A percentile compares a stretch with the other conserved stretches of the same genome.
Conservation (phyloP, 2,113 vertebrate species). For the Podiceps cristatus region DNA sequence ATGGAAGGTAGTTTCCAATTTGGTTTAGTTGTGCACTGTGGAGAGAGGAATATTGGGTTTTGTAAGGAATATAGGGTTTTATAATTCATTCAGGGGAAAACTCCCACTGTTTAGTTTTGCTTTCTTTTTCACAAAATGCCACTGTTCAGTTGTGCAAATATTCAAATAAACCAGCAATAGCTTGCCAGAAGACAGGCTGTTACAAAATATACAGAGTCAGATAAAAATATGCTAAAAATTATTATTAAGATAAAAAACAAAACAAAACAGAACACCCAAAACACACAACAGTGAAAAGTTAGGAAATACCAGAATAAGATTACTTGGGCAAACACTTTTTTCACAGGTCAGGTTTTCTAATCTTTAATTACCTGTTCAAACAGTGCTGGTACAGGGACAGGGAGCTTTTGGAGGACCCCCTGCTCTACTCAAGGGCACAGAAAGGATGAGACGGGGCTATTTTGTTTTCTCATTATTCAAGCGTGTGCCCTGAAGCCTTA, state of each 20-base stretch:
- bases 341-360: background rate
- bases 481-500: background rate
- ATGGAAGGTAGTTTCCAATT: background rate
- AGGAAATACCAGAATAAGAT: background rate
- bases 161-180: background rate
- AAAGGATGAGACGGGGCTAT: background rate
- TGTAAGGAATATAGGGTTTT: background rate
- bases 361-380: background rate
- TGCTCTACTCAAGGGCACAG: background rate
- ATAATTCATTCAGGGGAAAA: background rate
- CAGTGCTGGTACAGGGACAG: background rate
- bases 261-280: too few species aligned
- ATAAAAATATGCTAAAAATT: background rate
- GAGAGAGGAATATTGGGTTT: background rate
- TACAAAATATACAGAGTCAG: background rate
- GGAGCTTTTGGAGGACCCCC: background rate
- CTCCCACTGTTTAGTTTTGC: accelerated
- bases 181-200: background rate
- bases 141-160: background rate
- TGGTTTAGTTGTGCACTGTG: background rate
- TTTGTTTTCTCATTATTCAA: background rate
- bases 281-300: background rate
- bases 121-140: background rate
- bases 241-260: too few species aligned
- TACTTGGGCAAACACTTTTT: background rate